phyloP scores from a whole-genome alignment of 2,113 vertebrate genomes.

The Haliaeetus leucogaster region DNA sequence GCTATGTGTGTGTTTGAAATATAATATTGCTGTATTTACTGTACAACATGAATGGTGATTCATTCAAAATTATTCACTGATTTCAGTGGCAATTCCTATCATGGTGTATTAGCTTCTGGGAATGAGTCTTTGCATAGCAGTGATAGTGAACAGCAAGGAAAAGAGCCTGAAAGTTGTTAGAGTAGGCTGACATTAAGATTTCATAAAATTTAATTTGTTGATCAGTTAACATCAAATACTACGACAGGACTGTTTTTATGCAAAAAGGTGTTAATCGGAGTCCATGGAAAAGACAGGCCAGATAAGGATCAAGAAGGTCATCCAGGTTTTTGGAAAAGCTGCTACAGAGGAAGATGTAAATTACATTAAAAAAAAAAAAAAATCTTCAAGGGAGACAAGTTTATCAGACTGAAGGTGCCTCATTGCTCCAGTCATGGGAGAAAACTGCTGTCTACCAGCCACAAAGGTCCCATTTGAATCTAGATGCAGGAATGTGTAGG shows the following conservation, averaged over 20 bases:
- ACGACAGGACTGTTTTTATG: not conserved
- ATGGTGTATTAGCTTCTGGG: not conserved
- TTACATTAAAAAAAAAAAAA: not conserved
- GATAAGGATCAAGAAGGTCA: not conserved
- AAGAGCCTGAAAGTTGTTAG: not conserved
- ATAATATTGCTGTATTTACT: not conserved
- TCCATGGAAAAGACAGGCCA: not conserved
- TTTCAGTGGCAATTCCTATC: not conserved
- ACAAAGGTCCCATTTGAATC: conserved; percentile 16
- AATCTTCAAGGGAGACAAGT: not conserved
- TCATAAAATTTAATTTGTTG: not conserved
- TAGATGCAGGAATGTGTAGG: conserved; percentile 2
- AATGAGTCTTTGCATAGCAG: not conserved
- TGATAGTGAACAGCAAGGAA: not conserved
- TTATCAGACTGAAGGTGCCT: not conserved
- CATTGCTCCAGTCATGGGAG: not conserved
- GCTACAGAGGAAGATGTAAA: not conserved
- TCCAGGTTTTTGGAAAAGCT: not conserved
- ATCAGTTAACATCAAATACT: not conserved
- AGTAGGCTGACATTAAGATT: not conserved
- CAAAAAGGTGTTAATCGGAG: not conserved
- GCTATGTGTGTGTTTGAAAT: not conserved
- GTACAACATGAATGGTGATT: not conserved
- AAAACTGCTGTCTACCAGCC: not conserved
- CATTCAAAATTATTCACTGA: not conserved